A percentile compares a stretch with the other conserved stretches of the same genome.
These are phyloP conservation scores for Sarcoramphus papa DNA, from an alignment of 2,797 vertebrate genomes.

Conservation along the genomic window DNA sequence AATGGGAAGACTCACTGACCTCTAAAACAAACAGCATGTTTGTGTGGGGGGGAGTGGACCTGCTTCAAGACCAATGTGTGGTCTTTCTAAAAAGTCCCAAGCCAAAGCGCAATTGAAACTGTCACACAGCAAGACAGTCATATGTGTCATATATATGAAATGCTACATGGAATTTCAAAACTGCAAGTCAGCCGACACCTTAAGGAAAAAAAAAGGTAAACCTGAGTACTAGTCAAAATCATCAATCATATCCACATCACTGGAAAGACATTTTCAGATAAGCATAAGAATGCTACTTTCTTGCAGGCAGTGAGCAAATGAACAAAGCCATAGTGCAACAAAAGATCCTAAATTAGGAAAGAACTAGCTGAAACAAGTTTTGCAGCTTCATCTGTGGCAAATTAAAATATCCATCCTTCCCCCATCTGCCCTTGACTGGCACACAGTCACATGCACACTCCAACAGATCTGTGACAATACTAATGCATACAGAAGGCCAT, in stretches of 20 bases:
- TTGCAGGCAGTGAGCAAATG: background rate
- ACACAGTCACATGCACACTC: background rate
- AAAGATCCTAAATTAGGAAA: background rate
- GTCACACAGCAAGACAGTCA: background rate
- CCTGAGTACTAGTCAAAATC: background rate
- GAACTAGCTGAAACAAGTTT: background rate
- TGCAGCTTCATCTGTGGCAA: background rate
- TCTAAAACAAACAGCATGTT: background rate
- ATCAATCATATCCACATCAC: background rate
- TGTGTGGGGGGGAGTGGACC: background rate
- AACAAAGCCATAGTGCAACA: background rate
- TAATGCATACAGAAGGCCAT: background rate
- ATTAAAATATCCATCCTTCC: background rate
- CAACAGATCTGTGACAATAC: background rate
- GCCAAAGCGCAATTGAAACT: background rate
- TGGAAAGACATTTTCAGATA: background rate
- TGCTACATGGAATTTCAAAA: background rate
- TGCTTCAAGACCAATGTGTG: background rate
- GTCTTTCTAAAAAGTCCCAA: background rate
- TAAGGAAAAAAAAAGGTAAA: background rate
- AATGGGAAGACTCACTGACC: background rate
- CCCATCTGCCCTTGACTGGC: fast-evolving
- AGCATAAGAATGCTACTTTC: background rate
- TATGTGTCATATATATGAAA: background rate
- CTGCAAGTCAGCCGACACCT: background rate